Evolutionary conservation across 1,140 invertebrate genomes (phyloP).

Genomic region (Spodoptera litura): DNA sequence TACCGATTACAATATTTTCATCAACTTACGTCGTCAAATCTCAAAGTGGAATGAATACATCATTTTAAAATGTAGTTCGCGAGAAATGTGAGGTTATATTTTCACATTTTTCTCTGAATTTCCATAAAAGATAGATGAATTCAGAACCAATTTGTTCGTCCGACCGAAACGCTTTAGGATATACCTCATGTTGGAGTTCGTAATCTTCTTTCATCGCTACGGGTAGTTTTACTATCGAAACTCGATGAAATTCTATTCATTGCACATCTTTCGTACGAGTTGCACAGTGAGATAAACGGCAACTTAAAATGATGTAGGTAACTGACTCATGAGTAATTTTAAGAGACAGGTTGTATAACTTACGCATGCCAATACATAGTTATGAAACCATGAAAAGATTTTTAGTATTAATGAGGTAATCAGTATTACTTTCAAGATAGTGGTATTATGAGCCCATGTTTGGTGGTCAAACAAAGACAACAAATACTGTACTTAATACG

Average conservation of each 20-base stretch:
- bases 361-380: too few relatives aligned
- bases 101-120: constrained; percentile 33
- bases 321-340: too few relatives aligned
- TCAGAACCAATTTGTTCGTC: constrained; percentile 50
- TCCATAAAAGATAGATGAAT: constrained; percentile 49
- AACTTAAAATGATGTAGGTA: too few relatives aligned
- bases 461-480: too few relatives aligned
- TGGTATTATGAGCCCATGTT: too few relatives aligned
- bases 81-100: constrained; percentile 7
- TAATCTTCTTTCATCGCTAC: constrained; percentile 49
- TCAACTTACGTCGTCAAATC: neutral
- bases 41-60: neutral
- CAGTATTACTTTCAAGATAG: too few relatives aligned
- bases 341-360: too few relatives aligned
- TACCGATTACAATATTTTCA: neutral
- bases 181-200: constrained; percentile 37
- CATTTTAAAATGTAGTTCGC: neutral
- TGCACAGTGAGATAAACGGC: too few relatives aligned
- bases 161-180: constrained; percentile 49
- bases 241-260: constrained; percentile 12
- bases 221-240: constrained; percentile 19
- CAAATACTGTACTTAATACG: too few relatives aligned
- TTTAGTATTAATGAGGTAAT: too few relatives aligned
- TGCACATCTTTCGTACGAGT: too few relatives aligned
- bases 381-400: too few relatives aligned